Percentiles rank a stretch among this genome's conserved stretches.
Evolutionary conservation across 2,888 invertebrate genomes (phyloP).

Genomic region (Chorisops tibialis): DNA sequence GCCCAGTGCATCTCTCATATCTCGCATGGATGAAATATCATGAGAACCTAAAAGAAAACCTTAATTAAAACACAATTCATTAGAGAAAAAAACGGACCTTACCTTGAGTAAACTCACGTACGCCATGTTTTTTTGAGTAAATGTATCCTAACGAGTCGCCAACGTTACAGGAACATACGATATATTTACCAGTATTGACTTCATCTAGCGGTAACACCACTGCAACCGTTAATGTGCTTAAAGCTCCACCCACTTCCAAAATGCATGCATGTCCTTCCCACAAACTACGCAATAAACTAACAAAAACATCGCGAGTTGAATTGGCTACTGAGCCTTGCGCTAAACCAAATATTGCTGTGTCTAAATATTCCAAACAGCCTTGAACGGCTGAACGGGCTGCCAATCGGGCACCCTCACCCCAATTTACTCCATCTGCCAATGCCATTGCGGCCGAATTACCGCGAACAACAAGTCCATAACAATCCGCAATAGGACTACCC

Average conservation of each 20-base stretch:
- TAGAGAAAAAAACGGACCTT: not conserved
- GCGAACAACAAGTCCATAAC: constrained; percentile 71
- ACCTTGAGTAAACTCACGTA: constrained; percentile 77
- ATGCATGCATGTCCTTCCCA: constrained; percentile 83
- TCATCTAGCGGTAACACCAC: constrained; percentile 62
- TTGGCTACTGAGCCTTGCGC: constrained; percentile 49
- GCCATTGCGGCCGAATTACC: constrained; percentile 74
- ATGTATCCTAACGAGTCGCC: constrained; percentile 88
- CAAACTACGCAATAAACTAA: constrained; percentile 72
- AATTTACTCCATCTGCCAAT: constrained; percentile 87
- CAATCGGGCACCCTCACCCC: constrained; percentile 82
- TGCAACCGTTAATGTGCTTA: constrained; percentile 81
- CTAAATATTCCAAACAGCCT: constrained; percentile 78
- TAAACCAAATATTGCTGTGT: constrained; percentile 63
- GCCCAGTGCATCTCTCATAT: constrained; percentile 85
- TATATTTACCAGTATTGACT: constrained; percentile 53
- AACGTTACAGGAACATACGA: constrained; percentile 83
- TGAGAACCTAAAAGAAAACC: constrained; percentile 63
- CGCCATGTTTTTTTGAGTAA: constrained; percentile 70
- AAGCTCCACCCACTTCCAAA: constrained; percentile 73
- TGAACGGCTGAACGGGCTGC: constrained; percentile 84
- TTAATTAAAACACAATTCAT: not conserved
- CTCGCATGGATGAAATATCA: constrained; percentile 72
- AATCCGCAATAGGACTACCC: constrained; percentile 85
- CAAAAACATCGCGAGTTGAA: constrained; percentile 70